Conservation (phyloP, 2,113 vertebrate genomes). For the Ariopsis seemanni region DNA sequence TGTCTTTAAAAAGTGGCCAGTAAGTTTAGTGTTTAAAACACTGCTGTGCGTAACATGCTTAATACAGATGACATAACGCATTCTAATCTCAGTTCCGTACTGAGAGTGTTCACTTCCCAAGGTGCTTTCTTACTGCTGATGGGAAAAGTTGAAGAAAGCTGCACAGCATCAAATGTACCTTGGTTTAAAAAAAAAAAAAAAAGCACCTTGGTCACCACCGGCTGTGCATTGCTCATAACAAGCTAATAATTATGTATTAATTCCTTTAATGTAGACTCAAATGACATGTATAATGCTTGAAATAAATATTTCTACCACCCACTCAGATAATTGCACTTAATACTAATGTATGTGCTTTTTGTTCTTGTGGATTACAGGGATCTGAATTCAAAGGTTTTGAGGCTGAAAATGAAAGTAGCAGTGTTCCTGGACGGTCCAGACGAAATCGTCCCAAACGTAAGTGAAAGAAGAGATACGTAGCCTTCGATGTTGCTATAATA, state of each 20-base stretch:
- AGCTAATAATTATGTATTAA: not conserved
- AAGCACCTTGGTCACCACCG: no score
- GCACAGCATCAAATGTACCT: not conserved
- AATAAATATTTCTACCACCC: not conserved
- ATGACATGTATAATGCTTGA: not conserved
- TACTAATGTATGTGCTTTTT: slow-evolving; percentile 51
- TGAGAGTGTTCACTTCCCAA: not conserved
- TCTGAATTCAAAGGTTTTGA: slow-evolving; percentile 86
- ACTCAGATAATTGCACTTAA: not conserved
- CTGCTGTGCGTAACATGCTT: not conserved
- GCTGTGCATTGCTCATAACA: not conserved
- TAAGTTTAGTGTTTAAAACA: not conserved
- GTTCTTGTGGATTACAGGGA: slow-evolving; percentile 66
- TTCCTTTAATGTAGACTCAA: not conserved
- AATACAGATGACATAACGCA: not conserved
- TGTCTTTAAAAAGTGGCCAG: not conserved
- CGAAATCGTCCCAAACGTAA: slow-evolving; percentile 83
- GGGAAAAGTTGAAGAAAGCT: not conserved
- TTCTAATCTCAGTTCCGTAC: not conserved
- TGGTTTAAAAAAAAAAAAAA: no score
- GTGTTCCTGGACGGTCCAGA: slow-evolving; percentile 68
- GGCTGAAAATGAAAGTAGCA: slow-evolving; percentile 71
- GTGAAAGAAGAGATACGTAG: slow-evolving; percentile 27
- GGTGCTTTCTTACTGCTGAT: not conserved
- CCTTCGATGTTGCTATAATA: not conserved